A percentile compares a stretch with the other conserved stretches of the same genome.
These are phyloP conservation scores for Embidobia sp. DNA, from an alignment of 2,888 invertebrate species.

Conservation along the genomic window DNA sequence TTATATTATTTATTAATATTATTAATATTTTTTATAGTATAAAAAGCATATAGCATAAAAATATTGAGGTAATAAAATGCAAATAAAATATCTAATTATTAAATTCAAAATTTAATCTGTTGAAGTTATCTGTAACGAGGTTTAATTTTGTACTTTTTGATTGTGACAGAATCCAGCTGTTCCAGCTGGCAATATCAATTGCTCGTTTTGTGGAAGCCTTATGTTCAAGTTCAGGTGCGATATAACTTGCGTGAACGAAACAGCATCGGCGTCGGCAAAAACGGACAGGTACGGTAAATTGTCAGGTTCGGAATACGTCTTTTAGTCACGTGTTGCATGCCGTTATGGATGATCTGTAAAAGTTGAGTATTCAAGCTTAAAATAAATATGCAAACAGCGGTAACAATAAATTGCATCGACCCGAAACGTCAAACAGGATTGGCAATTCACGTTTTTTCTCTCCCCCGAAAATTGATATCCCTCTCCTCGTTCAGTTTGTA, in stretches of 20 bases:
- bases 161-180: slow-evolving; percentile 1
- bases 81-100: too few relatives aligned
- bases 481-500: background rate
- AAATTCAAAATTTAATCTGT: too few relatives aligned
- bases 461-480: too few relatives aligned
- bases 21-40: too few relatives aligned
- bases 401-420: too few relatives aligned
- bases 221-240: slow-evolving; percentile 71
- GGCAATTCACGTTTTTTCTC: too few relatives aligned
- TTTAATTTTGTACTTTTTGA: background rate
- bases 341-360: slow-evolving; percentile 4
- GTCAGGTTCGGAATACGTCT: slow-evolving; percentile 26
- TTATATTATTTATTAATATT: too few relatives aligned
- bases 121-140: too few relatives aligned
- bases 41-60: too few relatives aligned
- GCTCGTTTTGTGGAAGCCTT: slow-evolving; percentile 46
- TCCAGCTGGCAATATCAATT: slow-evolving; percentile 5
- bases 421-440: too few relatives aligned
- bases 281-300: slow-evolving; percentile 31
- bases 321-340: slow-evolving; percentile 1
- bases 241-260: slow-evolving; percentile 64
- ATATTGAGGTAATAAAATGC: too few relatives aligned
- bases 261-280: background rate
- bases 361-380: background rate
- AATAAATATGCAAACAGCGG: too few relatives aligned